Evolutionary conservation across 2,113 vertebrate species (phyloP).

Genomic region (Sclerurus mexicanus): DNA sequence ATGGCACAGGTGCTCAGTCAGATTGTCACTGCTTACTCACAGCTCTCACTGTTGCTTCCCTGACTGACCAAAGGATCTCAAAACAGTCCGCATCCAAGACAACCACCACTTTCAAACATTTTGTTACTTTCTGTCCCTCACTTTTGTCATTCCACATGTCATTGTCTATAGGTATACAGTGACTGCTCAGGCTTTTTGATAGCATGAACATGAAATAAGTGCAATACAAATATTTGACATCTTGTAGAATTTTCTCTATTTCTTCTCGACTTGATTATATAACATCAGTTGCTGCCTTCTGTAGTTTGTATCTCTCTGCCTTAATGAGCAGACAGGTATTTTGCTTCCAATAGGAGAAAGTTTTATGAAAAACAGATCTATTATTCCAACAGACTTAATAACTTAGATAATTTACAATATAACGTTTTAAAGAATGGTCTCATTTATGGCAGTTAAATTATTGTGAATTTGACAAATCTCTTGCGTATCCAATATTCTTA

Average conservation of each 20-base stretch:
- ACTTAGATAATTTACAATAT: neutral
- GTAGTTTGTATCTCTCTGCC: neutral
- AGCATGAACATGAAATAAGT: neutral
- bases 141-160: neutral
- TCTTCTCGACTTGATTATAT: neutral
- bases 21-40: neutral
- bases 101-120: neutral
- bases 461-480: neutral
- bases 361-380: neutral
- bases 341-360: neutral
- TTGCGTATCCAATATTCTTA: neutral
- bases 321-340: neutral
- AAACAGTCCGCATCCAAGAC: neutral
- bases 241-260: neutral
- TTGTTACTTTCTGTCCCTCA: neutral
- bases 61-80: neutral
- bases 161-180: neutral
- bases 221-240: neutral
- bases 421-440: neutral
- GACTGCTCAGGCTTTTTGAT: neutral
- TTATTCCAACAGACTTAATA: neutral
- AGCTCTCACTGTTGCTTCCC: neutral
- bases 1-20: neutral
- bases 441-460: slow-evolving; percentile 7
- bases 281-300: neutral